Evolutionary conservation across 2,888 invertebrate genomes (phyloP).

Genomic region (Myopa tessellatipennis): DNA sequence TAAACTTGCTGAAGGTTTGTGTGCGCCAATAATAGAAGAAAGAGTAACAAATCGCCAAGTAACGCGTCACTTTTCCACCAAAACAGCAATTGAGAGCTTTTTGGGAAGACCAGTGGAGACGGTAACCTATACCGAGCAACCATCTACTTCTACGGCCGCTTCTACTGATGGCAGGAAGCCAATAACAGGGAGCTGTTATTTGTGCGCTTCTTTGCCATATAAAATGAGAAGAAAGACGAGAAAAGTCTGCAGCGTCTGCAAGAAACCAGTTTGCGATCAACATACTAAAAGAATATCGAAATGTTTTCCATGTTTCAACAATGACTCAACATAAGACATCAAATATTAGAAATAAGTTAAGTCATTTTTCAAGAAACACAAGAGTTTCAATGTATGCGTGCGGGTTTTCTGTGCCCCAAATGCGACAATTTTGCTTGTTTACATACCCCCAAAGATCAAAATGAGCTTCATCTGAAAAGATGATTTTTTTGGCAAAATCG

Average conservation of each 20-base stretch:
- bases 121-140: not conserved
- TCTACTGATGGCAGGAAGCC: no score
- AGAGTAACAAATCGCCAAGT: no score
- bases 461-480: not conserved
- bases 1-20: no score
- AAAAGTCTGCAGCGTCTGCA: conserved; percentile 26
- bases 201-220: conserved; percentile 27
- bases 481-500: not conserved
- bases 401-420: conserved; percentile 29
- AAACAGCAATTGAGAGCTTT: not conserved
- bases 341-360: not conserved
- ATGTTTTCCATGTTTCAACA: no score
- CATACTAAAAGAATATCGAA: conserved; percentile 39
- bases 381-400: no score
- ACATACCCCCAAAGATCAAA: not conserved
- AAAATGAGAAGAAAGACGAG: conserved; percentile 32
- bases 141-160: not conserved
- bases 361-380: no score
- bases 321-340: conserved; percentile 38
- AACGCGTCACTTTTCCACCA: no score
- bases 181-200: conserved; percentile 1
- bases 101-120: conserved; percentile 7
- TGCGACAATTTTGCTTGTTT: not conserved
- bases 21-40: no score
- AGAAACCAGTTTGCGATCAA: conserved; percentile 15